Evolutionary conservation across 2,113 vertebrate genomes (phyloP).

Genomic region (Megalops atlanticus): DNA sequence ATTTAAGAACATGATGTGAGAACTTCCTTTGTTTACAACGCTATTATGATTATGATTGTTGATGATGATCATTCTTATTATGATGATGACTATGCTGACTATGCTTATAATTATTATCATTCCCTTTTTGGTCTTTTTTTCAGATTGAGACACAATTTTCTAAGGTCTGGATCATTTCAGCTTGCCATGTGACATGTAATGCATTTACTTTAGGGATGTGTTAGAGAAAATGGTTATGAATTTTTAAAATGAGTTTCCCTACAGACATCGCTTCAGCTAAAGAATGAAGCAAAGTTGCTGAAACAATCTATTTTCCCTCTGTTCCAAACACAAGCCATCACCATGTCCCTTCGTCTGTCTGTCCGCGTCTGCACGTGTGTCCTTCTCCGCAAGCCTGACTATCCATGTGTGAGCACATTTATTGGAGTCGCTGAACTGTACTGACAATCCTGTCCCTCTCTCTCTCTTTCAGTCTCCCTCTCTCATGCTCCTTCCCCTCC

Average conservation of each 20-base stretch:
- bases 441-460: neutral
- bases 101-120: neutral
- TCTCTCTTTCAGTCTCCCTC: slow-evolving; percentile 5
- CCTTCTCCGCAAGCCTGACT: neutral
- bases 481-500: neutral
- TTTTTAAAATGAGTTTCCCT: slow-evolving; percentile 4
- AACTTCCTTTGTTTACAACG: no score
- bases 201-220: neutral
- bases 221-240: slow-evolving; percentile 9
- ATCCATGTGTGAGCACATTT: slow-evolving; percentile 32
- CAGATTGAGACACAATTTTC: neutral
- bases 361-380: slow-evolving; percentile 36
- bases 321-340: slow-evolving; percentile 29
- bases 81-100: neutral
- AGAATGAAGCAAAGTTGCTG: neutral
- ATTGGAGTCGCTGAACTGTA: neutral
- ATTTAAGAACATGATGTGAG: no score
- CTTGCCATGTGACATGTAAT: neutral
- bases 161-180: neutral
- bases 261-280: slow-evolving; percentile 4
- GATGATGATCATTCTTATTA: neutral
- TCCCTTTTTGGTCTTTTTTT: neutral
- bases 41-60: no score
- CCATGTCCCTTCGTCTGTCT: slow-evolving; percentile 36
- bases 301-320: neutral